Conservation (phyloP, 2,888 invertebrate genomes). For the Alviniconcha strummeri region DNA sequence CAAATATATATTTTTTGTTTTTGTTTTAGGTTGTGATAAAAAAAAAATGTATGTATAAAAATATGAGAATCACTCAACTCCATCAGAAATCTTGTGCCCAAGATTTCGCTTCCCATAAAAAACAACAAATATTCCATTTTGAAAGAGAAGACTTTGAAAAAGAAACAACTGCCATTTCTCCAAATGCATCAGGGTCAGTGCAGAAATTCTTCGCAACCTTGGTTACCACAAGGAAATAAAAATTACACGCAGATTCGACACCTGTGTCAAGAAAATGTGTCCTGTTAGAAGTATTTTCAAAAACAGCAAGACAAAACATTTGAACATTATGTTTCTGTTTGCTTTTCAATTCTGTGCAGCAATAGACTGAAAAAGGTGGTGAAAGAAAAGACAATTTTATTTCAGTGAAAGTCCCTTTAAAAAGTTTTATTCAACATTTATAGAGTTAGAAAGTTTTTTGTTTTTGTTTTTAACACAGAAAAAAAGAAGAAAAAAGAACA, state of each 20-base stretch:
- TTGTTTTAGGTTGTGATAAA: too few species aligned
- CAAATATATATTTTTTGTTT: too few species aligned
- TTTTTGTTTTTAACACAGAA: too few species aligned
- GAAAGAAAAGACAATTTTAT: too few species aligned
- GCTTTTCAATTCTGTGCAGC: neutral
- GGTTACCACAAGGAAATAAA: conserved; percentile 28
- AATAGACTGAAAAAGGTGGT: neutral
- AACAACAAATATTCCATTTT: conserved; percentile 20
- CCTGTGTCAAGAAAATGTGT: neutral
- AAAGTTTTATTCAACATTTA: too few species aligned
- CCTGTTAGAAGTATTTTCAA: neutral
- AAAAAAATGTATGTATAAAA: too few species aligned
- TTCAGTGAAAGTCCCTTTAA: too few species aligned
- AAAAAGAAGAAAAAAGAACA: too few species aligned
- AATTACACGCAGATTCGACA: neutral
- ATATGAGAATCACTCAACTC: too few species aligned
- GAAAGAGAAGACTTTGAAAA: conserved; percentile 20
- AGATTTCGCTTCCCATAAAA: neutral
- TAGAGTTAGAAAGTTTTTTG: too few species aligned
- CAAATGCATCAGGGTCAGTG: conserved; percentile 14
- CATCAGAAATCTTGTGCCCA: too few species aligned
- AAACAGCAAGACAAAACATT: neutral
- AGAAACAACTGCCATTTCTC: conserved; percentile 21
- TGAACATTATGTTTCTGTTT: neutral
- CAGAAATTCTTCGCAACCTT: conserved; percentile 12